Conservation (phyloP, 2,113 vertebrate species). For the Passer domesticus region DNA sequence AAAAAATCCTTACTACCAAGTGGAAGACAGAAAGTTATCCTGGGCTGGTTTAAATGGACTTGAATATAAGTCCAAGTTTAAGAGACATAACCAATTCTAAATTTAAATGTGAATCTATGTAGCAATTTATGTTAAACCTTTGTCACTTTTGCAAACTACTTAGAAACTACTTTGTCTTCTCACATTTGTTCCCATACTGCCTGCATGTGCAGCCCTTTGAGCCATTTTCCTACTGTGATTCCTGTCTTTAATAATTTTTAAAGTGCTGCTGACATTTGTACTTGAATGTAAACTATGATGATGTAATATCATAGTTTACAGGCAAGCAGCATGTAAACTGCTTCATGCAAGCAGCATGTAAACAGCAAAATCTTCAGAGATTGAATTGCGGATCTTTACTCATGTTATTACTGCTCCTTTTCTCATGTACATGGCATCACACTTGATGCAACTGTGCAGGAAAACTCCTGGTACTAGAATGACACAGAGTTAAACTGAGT, state of each 20-base stretch:
- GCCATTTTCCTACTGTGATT: not conserved
- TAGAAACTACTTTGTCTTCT: not conserved
- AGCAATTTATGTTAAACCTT: not conserved
- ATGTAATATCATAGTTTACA: not conserved
- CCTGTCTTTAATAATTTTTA: not conserved
- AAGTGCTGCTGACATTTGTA: fast-evolving
- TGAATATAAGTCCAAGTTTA: not conserved
- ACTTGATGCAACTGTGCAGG: not conserved
- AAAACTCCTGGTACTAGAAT: not conserved
- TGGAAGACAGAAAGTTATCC: not conserved
- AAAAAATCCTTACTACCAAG: not conserved
- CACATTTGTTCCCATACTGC: not conserved
- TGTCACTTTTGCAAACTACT: not conserved
- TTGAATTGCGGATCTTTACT: not conserved
- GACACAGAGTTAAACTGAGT: not conserved
- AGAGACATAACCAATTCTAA: not conserved
- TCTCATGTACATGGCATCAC: not conserved
- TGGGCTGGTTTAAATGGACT: not conserved
- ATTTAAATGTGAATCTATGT: not conserved
- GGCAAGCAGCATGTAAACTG: too few relatives aligned
- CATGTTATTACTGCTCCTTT: not conserved
- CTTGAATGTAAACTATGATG: fast-evolving
- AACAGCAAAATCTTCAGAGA: not conserved
- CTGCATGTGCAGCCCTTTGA: not conserved
- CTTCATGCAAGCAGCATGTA: too few relatives aligned